Conservation (phyloP, 1,140 invertebrate species). For the Papilio dardanus region DNA sequence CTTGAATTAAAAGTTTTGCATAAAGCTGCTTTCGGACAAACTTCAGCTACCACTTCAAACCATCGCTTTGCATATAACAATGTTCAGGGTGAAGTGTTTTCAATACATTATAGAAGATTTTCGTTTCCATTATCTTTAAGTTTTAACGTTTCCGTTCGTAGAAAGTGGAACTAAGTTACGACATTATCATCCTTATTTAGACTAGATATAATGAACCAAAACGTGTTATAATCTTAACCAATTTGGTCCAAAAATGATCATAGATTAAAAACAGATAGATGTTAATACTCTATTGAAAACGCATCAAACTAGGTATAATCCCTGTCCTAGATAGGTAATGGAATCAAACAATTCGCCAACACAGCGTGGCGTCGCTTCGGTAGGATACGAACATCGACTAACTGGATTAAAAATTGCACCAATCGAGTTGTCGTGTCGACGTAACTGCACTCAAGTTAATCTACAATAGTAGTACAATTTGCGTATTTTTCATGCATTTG, state of each 20-base stretch:
- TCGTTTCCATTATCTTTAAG: not conserved
- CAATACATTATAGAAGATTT: not conserved
- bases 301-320: not conserved
- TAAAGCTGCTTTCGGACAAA: not conserved
- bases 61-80: not conserved
- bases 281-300: not conserved
- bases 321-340: not conserved
- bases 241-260: not conserved
- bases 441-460: not conserved
- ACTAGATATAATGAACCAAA: too few relatives aligned
- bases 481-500: not conserved
- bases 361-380: not conserved
- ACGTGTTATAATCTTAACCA: too few relatives aligned
- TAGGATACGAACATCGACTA: not conserved
- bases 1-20: constrained; percentile 23
- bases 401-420: constrained; percentile 16
- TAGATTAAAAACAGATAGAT: not conserved
- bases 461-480: not conserved
- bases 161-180: too few relatives aligned
- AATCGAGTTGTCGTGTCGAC: not conserved
- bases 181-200: too few relatives aligned
- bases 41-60: not conserved
- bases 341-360: not conserved
- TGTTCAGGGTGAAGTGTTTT: not conserved
- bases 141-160: too few relatives aligned